Conservation (phyloP, 2,797 vertebrate genomes). For the Acipenser ruthenus region DNA sequence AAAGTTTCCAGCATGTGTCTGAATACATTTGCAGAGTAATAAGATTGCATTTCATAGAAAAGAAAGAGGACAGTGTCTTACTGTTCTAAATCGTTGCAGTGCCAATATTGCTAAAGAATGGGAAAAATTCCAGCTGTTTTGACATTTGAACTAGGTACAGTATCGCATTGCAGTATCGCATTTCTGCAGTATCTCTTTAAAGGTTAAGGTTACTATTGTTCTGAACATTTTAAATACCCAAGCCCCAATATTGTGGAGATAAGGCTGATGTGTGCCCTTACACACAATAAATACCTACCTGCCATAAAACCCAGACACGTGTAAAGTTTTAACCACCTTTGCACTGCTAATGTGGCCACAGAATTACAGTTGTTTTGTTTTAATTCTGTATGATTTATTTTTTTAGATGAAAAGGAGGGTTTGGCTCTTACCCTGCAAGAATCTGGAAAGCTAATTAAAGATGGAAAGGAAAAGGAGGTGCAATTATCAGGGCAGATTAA, state of each 20-base stretch:
- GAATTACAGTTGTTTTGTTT: not conserved
- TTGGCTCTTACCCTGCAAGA: conserved; percentile 74
- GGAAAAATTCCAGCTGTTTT: too few relatives aligned
- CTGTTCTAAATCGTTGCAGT: too few relatives aligned
- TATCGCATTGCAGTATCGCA: not conserved
- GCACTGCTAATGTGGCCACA: not conserved
- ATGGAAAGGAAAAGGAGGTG: conserved; percentile 68
- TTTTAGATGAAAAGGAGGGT: conserved; percentile 84
- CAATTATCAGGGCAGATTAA: conserved; percentile 75
- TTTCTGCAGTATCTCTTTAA: too few relatives aligned
- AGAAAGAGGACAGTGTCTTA: too few relatives aligned
- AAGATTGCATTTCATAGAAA: too few relatives aligned
- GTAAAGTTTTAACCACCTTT: not conserved
- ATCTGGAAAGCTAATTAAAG: conserved; percentile 70
- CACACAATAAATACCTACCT: too few relatives aligned
- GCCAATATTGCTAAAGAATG: not conserved
- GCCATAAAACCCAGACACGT: not conserved
- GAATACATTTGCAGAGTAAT: too few relatives aligned
- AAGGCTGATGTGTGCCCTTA: not conserved
- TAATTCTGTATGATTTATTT: conserved; percentile 19
- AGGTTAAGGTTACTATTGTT: too few relatives aligned
- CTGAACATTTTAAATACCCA: not conserved
- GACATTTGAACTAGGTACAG: too few relatives aligned
- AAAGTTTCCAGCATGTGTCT: too few relatives aligned
- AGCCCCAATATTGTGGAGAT: not conserved